Conservation (phyloP, 2,888 invertebrate genomes). For the Phasia obesa region DNA sequence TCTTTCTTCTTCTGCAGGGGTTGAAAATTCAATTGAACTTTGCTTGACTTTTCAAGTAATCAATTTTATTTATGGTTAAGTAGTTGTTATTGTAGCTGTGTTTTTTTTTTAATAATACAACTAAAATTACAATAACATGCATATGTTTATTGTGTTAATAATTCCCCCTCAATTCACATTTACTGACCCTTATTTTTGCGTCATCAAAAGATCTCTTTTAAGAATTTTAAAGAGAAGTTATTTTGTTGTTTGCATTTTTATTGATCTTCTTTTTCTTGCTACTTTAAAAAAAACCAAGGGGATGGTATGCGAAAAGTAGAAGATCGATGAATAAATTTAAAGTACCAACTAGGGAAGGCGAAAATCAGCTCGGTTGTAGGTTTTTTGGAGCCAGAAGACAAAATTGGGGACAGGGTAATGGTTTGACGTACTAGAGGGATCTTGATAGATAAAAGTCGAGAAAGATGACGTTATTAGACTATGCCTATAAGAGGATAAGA, state of each 20-base stretch:
- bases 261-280: background rate
- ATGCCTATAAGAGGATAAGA: too few relatives aligned
- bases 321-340: too few relatives aligned
- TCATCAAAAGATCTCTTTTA: slow-evolving; percentile 30
- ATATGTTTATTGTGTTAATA: background rate
- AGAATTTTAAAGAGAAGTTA: slow-evolving; percentile 18
- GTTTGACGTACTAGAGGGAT: too few relatives aligned
- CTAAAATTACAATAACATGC: too few relatives aligned
- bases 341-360: too few relatives aligned
- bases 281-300: background rate
- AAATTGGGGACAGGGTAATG: too few relatives aligned
- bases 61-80: slow-evolving; percentile 47
- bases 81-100: slow-evolving; percentile 12
- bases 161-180: background rate
- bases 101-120: background rate
- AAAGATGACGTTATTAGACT: too few relatives aligned
- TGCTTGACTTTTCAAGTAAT: slow-evolving; percentile 69
- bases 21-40: slow-evolving; percentile 73
- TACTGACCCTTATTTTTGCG: background rate
- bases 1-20: slow-evolving; percentile 21
- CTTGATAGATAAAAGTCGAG: too few relatives aligned
- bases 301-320: background rate
- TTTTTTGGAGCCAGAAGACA: too few relatives aligned
- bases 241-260: background rate
- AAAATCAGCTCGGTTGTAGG: too few relatives aligned